phyloP scores from a whole-genome alignment of 2,113 vertebrate species.

The Manacus vitellinus region DNA sequence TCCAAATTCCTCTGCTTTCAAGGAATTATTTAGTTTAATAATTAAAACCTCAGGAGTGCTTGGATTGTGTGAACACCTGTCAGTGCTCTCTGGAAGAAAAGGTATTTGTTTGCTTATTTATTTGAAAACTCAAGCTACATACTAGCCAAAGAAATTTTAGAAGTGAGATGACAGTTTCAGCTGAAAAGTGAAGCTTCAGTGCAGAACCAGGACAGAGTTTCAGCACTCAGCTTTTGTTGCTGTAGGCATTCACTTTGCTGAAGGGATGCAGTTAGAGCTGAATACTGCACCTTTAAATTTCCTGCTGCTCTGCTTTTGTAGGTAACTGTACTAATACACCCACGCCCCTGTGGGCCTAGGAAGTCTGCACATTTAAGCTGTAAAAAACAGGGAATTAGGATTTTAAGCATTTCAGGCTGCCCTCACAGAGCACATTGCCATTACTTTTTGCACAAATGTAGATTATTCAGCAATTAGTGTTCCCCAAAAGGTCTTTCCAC shows the following conservation, averaged over 20 bases:
- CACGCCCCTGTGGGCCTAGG: accelerated
- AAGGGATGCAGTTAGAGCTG: neutral
- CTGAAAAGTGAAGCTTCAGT: neutral
- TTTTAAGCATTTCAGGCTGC: neutral
- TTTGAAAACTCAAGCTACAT: neutral
- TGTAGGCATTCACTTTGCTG: neutral
- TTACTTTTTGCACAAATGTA: neutral
- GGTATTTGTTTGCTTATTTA: conserved; percentile 21
- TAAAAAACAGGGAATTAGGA: neutral
- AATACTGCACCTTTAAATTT: neutral
- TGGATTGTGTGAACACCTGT: conserved; percentile 43
- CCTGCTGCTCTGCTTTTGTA: neutral
- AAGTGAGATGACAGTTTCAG: neutral
- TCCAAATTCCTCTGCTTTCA: conserved; percentile 45
- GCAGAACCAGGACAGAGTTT: neutral
- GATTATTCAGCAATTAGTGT: neutral
- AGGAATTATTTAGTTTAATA: conserved; percentile 50
- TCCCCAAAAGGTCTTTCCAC: neutral
- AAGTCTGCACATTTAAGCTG: neutral
- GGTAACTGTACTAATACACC: neutral
- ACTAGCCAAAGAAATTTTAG: neutral
- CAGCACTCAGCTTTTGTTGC: neutral
- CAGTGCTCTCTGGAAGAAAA: neutral
- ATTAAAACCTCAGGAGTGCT: conserved; percentile 37
- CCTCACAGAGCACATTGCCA: neutral